Evolutionary conservation across 2,797 vertebrate genomes (phyloP), one percentile per base, ranked within the genome.

Genomic region (Chloroceryle amazona): DNA sequence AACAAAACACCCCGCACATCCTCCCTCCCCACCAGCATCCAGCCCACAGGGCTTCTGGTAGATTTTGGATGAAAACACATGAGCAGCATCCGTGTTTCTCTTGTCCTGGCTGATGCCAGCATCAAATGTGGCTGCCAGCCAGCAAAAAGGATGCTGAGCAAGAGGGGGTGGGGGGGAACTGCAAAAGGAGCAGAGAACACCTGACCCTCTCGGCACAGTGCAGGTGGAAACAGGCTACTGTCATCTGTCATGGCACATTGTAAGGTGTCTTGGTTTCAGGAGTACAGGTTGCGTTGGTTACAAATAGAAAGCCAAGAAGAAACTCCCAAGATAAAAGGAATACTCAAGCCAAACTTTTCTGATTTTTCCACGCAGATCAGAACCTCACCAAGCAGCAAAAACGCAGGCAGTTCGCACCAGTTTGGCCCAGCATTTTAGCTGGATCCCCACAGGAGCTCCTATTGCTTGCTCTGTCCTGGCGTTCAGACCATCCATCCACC

Each of bases 111-210:
- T 28, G 73, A 49, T 3, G 1, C 19, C 22, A 14, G 39, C 17
- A 8, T 5, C 1, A 0, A 46, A 16, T 1, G 0, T 2, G 11
- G 37, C 17, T 0, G 0, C 11, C 58, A 1, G 1, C 1, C 6
- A 57, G 28, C 11, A 4, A 35, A 26, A 31, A 71, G 28, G 46
- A 35, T 52, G 35, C 31, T 8, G 51, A 86, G 55, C 37, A 17
- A 44, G 5, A 10, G 13, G 41, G 41, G 41, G 5, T 14, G 41
- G 41, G 18, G n/a, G 20, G 8, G 5, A n/a, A 1, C 5, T 1
- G 5, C 0, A 0, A 52, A 37, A 17, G 25, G 39, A 78, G 31
- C 19, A 18, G 82, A 12, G 29, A 1, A 17, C 18, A 3, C 10
- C 15, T 0, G 10, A 18, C 31, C 13, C 6, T 52, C 22, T 35